Evolutionary conservation across 2,888 invertebrate species (phyloP).

Genomic region (Erannis defoliaria): DNA sequence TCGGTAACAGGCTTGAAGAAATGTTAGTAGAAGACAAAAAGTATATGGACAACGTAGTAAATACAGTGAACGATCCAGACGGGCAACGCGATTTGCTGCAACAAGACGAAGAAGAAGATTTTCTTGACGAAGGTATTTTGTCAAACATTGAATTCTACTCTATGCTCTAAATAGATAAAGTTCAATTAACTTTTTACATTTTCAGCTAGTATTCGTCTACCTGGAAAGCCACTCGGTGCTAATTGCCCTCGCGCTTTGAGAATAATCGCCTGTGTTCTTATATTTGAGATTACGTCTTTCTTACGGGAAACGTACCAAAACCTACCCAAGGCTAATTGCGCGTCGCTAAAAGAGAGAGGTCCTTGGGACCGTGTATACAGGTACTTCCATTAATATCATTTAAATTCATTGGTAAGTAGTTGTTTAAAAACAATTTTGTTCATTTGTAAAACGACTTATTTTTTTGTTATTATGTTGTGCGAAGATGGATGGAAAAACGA

Average conservation of each 20-base stretch:
- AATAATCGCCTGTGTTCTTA: conserved; percentile 96
- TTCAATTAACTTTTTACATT: conserved; percentile 24
- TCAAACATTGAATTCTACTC: neutral
- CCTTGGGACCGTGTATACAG: conserved; percentile 94
- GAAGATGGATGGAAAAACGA: conserved; percentile 86
- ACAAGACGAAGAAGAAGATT: conserved; percentile 98
- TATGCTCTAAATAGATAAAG: conserved; percentile 29
- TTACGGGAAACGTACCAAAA: conserved; percentile 98
- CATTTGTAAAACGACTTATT: conserved; percentile 77
- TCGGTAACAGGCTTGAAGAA: conserved; percentile 96
- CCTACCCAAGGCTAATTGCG: conserved; percentile 90
- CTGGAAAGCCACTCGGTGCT: conserved; percentile 89
- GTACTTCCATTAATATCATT: conserved; percentile 60
- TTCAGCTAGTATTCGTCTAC: conserved; percentile 88
- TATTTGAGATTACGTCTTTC: conserved; percentile 99
- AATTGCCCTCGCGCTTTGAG: conserved; percentile 96
- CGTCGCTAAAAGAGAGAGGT: conserved; percentile 92
- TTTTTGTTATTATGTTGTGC: conserved; percentile 80
- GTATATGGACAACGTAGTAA: conserved; percentile 89
- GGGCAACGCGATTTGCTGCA: conserved; percentile 92
- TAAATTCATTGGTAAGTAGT: conserved; percentile 75
- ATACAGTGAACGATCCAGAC: conserved; percentile 90
- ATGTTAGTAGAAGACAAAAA: conserved; percentile 93
- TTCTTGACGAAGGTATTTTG: conserved; percentile 94
- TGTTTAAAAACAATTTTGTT: conserved; percentile 55